Conservation (phyloP, 2,797 vertebrate species). For the Enteromius anoplus region DNA sequence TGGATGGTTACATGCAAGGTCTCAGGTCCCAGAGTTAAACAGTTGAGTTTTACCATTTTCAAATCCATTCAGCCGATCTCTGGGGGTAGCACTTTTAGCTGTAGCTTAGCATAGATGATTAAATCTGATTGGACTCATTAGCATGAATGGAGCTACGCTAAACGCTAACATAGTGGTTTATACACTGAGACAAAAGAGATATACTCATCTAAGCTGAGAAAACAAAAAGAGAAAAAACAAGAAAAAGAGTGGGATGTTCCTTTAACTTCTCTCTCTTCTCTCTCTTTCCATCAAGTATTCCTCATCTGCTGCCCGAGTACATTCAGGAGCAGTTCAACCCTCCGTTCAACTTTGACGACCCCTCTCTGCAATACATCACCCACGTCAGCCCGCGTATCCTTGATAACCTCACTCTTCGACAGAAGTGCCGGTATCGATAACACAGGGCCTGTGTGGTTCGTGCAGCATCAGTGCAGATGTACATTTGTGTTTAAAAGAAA, state of each 20-base stretch:
- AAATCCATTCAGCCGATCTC: too few species aligned
- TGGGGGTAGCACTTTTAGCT: too few species aligned
- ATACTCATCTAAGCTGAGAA: too few species aligned
- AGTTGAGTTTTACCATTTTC: too few species aligned
- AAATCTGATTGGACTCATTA: too few species aligned
- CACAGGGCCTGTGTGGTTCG: slow-evolving; percentile 7
- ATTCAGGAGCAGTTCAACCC: slow-evolving; percentile 70
- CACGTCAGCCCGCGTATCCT: slow-evolving; percentile 79
- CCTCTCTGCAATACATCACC: slow-evolving; percentile 76
- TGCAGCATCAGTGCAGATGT: slow-evolving; percentile 10
- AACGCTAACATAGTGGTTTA: too few species aligned
- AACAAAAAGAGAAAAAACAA: too few species aligned
- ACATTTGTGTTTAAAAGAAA: not conserved
- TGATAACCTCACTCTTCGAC: slow-evolving; percentile 65
- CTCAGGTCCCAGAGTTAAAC: not conserved
- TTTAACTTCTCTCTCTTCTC: slow-evolving; percentile 1
- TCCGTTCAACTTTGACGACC: slow-evolving; percentile 77
- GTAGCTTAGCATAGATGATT: too few species aligned
- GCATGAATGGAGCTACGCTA: too few species aligned
- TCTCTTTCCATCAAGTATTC: slow-evolving; percentile 69
- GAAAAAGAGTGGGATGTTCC: too few species aligned
- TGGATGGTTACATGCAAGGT: not conserved
- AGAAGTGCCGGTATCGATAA: slow-evolving; percentile 65
- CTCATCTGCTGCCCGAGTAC: slow-evolving; percentile 71
- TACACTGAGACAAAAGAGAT: too few species aligned